These are phyloP conservation scores for Puma concolor DNA, from an alignment of 2,113 vertebrate species.

Conservation along the genomic window DNA sequence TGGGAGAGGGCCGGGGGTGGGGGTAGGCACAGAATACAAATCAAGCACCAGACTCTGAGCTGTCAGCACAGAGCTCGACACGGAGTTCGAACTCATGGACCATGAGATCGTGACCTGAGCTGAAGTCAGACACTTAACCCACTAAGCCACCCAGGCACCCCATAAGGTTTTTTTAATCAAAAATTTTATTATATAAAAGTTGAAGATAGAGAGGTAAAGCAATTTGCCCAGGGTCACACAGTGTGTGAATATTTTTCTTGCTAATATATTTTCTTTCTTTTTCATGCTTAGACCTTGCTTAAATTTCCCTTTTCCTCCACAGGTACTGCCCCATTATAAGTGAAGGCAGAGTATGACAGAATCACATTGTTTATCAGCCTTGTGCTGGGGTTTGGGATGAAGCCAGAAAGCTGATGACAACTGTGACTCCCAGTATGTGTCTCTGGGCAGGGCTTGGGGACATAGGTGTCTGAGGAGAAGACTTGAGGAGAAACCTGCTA, in stretches of 20 bases:
- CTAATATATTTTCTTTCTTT: not conserved
- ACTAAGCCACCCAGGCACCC: too few species aligned
- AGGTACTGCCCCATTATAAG: not conserved
- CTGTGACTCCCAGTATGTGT: not conserved
- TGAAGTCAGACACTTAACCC: too few species aligned
- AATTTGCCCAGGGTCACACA: not conserved
- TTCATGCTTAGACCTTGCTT: not conserved
- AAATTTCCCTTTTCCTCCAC: not conserved
- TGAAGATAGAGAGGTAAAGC: not conserved
- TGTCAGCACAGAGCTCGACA: too few species aligned
- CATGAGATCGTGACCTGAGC: too few species aligned
- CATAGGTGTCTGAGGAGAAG: not conserved
- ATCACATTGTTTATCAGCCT: not conserved
- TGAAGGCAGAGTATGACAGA: not conserved
- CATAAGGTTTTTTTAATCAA: not conserved
- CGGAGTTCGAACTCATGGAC: too few species aligned
- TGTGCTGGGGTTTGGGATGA: not conserved
- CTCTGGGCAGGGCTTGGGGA: not conserved
- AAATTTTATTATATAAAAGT: not conserved
- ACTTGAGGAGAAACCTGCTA: not conserved
- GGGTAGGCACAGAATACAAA: too few species aligned
- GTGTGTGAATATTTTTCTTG: not conserved
- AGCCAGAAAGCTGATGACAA: not conserved
- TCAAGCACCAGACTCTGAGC: too few species aligned
- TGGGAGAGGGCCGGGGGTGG: too few species aligned